phyloP scores from a whole-genome alignment of 2,113 vertebrate genomes.

The Xiphophorus maculatus region DNA sequence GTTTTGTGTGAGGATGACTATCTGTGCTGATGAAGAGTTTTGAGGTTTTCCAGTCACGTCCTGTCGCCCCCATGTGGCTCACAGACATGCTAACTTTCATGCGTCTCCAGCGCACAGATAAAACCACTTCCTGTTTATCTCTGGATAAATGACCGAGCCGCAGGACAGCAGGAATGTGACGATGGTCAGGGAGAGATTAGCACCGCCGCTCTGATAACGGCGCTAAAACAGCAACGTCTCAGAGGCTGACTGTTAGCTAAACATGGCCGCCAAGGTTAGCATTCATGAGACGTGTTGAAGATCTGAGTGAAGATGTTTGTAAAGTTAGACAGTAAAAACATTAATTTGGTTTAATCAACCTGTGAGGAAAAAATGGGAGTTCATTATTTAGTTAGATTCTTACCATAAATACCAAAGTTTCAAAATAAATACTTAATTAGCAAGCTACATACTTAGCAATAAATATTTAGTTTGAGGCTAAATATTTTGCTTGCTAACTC shows the following conservation, averaged over 20 bases:
- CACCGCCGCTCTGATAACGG: slow-evolving; percentile 13
- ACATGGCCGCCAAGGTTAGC: not conserved
- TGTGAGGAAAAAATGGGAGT: too few species aligned
- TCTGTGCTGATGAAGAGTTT: slow-evolving; percentile 26
- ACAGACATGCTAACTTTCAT: slow-evolving; percentile 47
- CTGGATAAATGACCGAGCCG: slow-evolving; percentile 40
- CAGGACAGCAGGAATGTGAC: slow-evolving; percentile 36
- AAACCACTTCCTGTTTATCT: slow-evolving; percentile 74
- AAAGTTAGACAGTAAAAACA: too few species aligned
- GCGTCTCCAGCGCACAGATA: slow-evolving; percentile 63
- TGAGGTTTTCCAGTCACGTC: slow-evolving; percentile 64
- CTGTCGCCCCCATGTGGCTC: slow-evolving; percentile 54
- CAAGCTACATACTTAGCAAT: too few species aligned
- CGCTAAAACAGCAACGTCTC: slow-evolving; percentile 9
- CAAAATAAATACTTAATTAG: too few species aligned
- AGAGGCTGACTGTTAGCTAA: not conserved
- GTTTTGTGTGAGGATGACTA: not conserved
- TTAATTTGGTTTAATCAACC: too few species aligned
- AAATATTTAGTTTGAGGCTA: too few species aligned
- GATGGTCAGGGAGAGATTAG: slow-evolving; percentile 18
- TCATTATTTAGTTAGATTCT: too few species aligned
- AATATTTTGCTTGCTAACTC: too few species aligned
- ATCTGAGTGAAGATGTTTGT: too few species aligned
- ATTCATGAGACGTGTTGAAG: too few species aligned
- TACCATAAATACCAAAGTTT: too few species aligned